A percentile compares a stretch with the other conserved stretches of the same genome.
Conservation (phyloP, 1,140 invertebrate species). For the Drosophila gunungcola region DNA sequence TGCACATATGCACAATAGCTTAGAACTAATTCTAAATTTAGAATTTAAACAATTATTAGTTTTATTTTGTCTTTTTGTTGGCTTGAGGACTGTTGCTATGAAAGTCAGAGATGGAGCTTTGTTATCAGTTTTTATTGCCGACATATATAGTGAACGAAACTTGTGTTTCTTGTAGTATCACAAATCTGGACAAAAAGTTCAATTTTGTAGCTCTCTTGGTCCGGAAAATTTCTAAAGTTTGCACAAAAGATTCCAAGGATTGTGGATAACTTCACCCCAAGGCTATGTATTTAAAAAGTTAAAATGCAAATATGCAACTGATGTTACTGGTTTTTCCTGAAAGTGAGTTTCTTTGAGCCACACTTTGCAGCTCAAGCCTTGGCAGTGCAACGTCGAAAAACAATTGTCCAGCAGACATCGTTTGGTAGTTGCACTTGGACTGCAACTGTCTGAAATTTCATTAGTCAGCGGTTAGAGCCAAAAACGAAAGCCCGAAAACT, state of each 20-base stretch:
- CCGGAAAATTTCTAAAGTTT: not conserved
- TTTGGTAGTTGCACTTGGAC: conserved; percentile 17
- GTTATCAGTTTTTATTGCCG: no score
- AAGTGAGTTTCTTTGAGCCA: not conserved
- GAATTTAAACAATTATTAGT: no score
- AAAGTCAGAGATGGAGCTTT: no score
- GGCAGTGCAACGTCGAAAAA: conserved; percentile 1
- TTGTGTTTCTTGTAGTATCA: no score
- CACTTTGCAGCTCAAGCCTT: conserved; percentile 1
- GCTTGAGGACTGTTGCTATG: no score
- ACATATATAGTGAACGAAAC: no score
- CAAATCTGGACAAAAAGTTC: not conserved
- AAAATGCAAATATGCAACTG: not conserved
- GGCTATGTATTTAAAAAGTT: not conserved
- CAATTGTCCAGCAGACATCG: conserved; percentile 7
- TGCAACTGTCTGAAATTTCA: conserved; percentile 35
- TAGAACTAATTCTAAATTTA: no score
- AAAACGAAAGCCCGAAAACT: conserved; percentile 15
- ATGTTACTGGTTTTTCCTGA: not conserved
- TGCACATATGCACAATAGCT: no score
- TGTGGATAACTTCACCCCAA: not conserved
- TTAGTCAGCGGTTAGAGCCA: conserved; percentile 54
- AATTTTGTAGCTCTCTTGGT: not conserved
- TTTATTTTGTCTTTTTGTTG: no score
- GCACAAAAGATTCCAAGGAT: not conserved